These are phyloP conservation scores for Epiblema foenella DNA, from an alignment of 2,888 invertebrate species.

Conservation along the genomic window DNA sequence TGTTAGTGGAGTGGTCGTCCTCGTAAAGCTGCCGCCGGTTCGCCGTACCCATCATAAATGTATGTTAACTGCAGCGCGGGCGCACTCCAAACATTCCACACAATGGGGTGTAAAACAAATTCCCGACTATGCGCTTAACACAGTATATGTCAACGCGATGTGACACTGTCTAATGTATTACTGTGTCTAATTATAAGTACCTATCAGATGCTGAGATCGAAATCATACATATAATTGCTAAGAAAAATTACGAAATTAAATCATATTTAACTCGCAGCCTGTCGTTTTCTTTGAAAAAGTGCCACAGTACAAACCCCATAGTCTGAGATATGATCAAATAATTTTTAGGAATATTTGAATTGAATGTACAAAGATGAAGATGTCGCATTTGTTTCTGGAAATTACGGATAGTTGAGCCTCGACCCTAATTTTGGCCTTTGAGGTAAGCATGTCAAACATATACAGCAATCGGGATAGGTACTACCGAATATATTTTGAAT, in stretches of 20 bases:
- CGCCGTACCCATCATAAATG: constrained; percentile 47
- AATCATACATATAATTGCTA: constrained; percentile 82
- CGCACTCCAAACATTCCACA: constrained; percentile 69
- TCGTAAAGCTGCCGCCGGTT: constrained; percentile 35
- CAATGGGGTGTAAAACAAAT: constrained; percentile 64
- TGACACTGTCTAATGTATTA: constrained; percentile 74
- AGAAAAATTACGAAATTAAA: constrained; percentile 85
- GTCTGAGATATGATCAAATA: not conserved
- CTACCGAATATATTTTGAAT: no score
- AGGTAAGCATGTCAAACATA: no score
- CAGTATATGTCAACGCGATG: constrained; percentile 66
- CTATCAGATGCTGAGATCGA: constrained; percentile 80
- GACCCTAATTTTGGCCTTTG: no score
- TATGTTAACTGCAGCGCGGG: constrained; percentile 50
- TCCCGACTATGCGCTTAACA: constrained; percentile 78
- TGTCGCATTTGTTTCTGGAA: not conserved
- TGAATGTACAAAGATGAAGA: not conserved
- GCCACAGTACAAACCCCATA: not conserved
- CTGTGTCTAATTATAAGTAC: constrained; percentile 78
- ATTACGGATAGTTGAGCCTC: not conserved
- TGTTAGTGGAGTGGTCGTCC: constrained; percentile 34
- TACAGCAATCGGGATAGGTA: no score
- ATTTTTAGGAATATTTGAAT: not conserved
- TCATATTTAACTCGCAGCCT: constrained; percentile 82
- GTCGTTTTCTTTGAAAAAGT: constrained; percentile 48